These are phyloP conservation scores for Eristalis intricaria DNA, from an alignment of 2,888 invertebrate genomes.

Conservation along the genomic window DNA sequence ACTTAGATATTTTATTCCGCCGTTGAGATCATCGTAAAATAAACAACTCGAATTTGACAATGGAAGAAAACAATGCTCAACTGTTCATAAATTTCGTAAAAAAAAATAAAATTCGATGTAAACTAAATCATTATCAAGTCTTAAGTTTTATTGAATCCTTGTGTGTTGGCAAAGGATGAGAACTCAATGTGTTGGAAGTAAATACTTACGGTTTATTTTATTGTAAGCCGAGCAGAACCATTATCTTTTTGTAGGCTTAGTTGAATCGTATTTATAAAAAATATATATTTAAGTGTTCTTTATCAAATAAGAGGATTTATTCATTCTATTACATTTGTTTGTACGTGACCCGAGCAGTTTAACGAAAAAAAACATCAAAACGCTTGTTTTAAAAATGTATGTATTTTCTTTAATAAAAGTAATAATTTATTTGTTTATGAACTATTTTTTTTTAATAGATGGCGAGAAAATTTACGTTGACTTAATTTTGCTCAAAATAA, in stretches of 20 bases:
- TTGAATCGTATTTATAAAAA: slow-evolving; percentile 14
- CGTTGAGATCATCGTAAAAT: slow-evolving; percentile 19
- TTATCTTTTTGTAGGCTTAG: not conserved
- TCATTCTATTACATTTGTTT: slow-evolving; percentile 29
- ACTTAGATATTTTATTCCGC: slow-evolving; percentile 19
- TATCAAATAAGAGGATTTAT: slow-evolving; percentile 5
- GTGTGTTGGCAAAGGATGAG: not conserved
- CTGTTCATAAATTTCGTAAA: slow-evolving; percentile 5
- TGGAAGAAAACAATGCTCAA: not conserved
- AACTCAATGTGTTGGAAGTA: slow-evolving; percentile 41
- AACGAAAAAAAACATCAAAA: slow-evolving; percentile 18
- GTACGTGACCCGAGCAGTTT: slow-evolving; percentile 17
- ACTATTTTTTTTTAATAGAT: slow-evolving; percentile 35
- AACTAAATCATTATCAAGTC: slow-evolving; percentile 17
- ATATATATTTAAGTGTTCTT: slow-evolving; percentile 26
- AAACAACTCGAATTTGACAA: not conserved
- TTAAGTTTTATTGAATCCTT: slow-evolving; percentile 26
- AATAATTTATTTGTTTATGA: slow-evolving; percentile 66
- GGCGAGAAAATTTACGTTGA: slow-evolving; percentile 7
- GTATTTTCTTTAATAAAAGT: slow-evolving; percentile 54
- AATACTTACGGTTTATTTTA: slow-evolving; percentile 54
- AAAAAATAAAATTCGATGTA: slow-evolving; percentile 52
- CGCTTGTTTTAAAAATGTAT: slow-evolving; percentile 38
- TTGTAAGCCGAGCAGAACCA: slow-evolving; percentile 18
- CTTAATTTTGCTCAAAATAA: slow-evolving; percentile 8